phyloP scores from a whole-genome alignment of 92 coral and sea anemone genomes.

The Pocillopora meandrina region DNA sequence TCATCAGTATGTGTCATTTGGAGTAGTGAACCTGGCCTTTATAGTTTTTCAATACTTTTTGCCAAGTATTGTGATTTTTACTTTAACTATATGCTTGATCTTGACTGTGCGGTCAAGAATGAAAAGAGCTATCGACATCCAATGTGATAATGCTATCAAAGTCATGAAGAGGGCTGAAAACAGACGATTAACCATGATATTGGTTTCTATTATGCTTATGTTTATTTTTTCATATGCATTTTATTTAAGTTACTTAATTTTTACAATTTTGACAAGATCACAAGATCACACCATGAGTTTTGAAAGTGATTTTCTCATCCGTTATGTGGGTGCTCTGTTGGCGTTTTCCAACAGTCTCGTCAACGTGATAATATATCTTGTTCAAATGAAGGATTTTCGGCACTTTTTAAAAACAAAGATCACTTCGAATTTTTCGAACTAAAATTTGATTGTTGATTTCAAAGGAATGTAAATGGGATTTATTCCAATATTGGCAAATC shows the following conservation, averaged over 20 bases:
- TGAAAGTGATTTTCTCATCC: neutral
- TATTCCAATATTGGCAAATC: too few species aligned
- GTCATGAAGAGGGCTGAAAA: neutral
- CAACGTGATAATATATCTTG: neutral
- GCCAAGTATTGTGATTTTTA: neutral
- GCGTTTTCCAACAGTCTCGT: neutral
- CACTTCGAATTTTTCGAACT: neutral
- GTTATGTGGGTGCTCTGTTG: neutral
- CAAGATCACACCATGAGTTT: neutral
- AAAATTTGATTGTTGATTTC: neutral
- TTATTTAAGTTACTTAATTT: neutral
- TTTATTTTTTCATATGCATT: neutral
- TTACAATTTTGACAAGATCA: neutral
- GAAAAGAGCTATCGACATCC: neutral
- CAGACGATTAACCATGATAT: neutral
- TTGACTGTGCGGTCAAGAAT: neutral
- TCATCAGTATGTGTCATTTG: neutral
- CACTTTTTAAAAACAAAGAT: neutral
- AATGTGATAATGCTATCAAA: neutral
- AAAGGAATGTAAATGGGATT: too few species aligned
- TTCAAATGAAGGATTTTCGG: conserved; percentile 3
- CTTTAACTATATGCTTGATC: neutral
- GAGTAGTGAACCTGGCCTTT: neutral
- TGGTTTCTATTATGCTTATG: neutral
- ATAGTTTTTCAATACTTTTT: neutral